Evolutionary conservation across 2,797 vertebrate species (phyloP), one percentile per base, ranked within the genome.

Genomic region (Chelon labrosus): DNA sequence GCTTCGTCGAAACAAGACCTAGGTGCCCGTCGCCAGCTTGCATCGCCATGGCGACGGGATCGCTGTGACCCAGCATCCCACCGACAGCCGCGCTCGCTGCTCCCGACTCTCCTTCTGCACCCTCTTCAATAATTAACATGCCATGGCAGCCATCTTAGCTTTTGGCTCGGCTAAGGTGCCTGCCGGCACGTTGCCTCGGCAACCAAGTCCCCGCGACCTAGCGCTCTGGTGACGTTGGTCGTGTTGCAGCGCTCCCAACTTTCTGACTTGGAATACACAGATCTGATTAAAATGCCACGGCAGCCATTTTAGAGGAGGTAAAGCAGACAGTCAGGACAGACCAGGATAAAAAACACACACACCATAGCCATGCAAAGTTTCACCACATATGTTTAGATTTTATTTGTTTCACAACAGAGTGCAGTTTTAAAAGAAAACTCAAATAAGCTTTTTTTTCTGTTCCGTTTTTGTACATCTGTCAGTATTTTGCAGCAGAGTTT

Each of bases 61-160:
- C 65, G 20, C 79, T 63, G 79, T 83, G 88, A 90, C 89, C 91
- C 84, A 77, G 85, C 83, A 70, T 81, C 85, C 80, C 61, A 56
- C 78, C 46, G 53, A 66, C 83, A 82, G 86, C 75, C 69, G 3
- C 2, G 67, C 79, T 84, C 69, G 13, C 75, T 73, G 75, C 79
- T 76, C 82, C 75, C 56, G 51, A 53, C 88, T 66, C 83, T 78
- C 84, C 70, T 60, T 84, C 82, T 86, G 85, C 84, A 75, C 74
- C 70, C 70, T 86, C 81, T 79, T 91, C 87, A 90, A 89, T 89
- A 87, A 90, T 91, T 90, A 85, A 90, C 88, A 75, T 56, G 77
- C 81, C 82, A 60, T 22, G 62, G 87, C 89, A 78, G 90, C 91
- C 91, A 91, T 91, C 87, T 93, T 92, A 89, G 89, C 70, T 79